Evolutionary conservation across 1,140 invertebrate species (phyloP).

Genomic region (Linepithema humile): DNA sequence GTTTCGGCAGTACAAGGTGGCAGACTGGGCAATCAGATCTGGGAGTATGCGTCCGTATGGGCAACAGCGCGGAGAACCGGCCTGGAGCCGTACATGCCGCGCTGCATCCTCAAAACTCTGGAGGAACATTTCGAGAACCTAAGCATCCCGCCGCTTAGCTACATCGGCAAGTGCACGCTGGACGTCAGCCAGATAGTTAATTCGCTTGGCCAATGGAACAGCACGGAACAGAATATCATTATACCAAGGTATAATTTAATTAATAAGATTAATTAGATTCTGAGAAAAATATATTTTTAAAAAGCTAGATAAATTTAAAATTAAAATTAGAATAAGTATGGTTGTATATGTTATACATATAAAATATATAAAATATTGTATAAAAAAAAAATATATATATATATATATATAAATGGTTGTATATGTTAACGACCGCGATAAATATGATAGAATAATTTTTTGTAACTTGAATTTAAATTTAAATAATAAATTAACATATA

Average conservation of each 20-base stretch:
- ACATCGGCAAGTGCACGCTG: slow-evolving; percentile 85
- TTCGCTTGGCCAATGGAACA: slow-evolving; percentile 85
- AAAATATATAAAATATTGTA: too few species aligned
- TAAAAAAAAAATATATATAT: too few species aligned
- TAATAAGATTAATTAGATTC: neutral
- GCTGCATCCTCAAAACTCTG: slow-evolving; percentile 85
- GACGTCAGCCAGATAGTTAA: slow-evolving; percentile 83
- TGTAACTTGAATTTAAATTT: too few species aligned
- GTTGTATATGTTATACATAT: too few species aligned
- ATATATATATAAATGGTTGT: too few species aligned
- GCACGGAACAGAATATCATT: slow-evolving; percentile 86
- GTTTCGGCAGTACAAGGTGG: slow-evolving; percentile 86
- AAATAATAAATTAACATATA: too few species aligned
- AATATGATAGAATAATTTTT: too few species aligned
- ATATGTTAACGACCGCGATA: too few species aligned
- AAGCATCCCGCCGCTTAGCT: slow-evolving; percentile 86
- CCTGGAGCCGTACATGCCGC: slow-evolving; percentile 86
- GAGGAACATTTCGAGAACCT: slow-evolving; percentile 85
- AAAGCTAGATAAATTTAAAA: too few species aligned
- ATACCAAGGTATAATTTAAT: slow-evolving; percentile 82
- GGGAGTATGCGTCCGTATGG: slow-evolving; percentile 88
- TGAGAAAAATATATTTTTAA: too few species aligned
- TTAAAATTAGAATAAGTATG: neutral
- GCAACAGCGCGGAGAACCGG: slow-evolving; percentile 85
- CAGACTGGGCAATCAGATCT: slow-evolving; percentile 88